These are phyloP conservation scores for Crotalus horridus DNA, from an alignment of 2,113 vertebrate genomes.

Conservation along the genomic window DNA sequence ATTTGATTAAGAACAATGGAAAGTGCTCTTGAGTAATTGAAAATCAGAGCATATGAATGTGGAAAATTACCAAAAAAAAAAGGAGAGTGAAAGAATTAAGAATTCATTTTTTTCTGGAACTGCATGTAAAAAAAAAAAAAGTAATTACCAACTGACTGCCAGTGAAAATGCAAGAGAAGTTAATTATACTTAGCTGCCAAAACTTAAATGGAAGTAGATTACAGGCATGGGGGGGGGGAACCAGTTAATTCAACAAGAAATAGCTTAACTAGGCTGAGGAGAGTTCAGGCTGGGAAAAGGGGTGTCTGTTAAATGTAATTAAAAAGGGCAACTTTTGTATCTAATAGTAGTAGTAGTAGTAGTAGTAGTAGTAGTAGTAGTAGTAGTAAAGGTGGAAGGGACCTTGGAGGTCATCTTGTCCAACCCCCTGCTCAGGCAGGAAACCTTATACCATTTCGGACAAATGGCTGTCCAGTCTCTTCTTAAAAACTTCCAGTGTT, in stretches of 20 bases:
- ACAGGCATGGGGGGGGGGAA: background rate
- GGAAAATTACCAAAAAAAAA: background rate
- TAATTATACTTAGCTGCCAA: background rate
- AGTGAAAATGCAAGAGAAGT: background rate
- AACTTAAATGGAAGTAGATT: background rate
- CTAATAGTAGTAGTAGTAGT: too few species aligned
- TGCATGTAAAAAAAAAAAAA: background rate
- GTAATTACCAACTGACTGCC: background rate
- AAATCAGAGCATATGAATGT: background rate
- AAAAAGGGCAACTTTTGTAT: background rate
- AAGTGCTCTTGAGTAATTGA: background rate
- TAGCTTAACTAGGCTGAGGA: background rate
- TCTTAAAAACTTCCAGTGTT: too few species aligned
- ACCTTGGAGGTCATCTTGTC: too few species aligned
- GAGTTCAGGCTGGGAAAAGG: background rate
- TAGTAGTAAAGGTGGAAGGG: too few species aligned
- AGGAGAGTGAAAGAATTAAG: background rate
- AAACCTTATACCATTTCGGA: too few species aligned
- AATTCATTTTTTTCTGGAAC: background rate
- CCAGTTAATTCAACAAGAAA: background rate
- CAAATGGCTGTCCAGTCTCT: too few species aligned
- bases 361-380: too few species aligned
- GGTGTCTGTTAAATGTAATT: background rate
- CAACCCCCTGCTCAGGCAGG: too few species aligned
- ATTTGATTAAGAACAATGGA: background rate